Evolutionary conservation across 1,140 invertebrate genomes (phyloP).

Genomic region (Aphelinus certus): DNA sequence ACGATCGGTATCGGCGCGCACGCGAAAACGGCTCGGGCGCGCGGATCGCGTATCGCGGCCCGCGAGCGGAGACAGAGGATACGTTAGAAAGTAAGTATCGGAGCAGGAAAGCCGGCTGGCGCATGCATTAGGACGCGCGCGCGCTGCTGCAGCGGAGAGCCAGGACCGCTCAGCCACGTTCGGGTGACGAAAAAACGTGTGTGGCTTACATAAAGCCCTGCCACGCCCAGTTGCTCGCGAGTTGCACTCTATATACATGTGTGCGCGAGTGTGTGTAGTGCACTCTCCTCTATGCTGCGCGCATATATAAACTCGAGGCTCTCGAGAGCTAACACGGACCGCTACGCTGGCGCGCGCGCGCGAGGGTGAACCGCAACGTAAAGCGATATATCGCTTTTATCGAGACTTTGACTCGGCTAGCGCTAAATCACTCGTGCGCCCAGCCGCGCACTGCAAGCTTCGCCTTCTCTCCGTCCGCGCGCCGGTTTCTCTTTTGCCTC

Average conservation of each 20-base stretch:
- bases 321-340: slow-evolving; percentile 13
- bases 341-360: no score
- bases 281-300: slow-evolving; percentile 1
- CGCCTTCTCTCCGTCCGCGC: no score
- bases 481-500: no score
- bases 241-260: no score
- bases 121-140: slow-evolving; percentile 16
- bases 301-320: neutral
- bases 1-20: slow-evolving; percentile 34
- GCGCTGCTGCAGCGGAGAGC: neutral
- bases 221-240: slow-evolving; percentile 28
- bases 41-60: slow-evolving; percentile 25
- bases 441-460: no score
- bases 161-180: neutral
- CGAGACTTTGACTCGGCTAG: no score
- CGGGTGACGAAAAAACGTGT: slow-evolving; percentile 40
- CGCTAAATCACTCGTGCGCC: no score
- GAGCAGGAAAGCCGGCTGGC: slow-evolving; percentile 22
- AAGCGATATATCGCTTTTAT: no score
- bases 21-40: slow-evolving; percentile 7
- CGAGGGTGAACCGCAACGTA: no score
- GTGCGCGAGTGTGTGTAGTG: no score
- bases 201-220: slow-evolving; percentile 39
- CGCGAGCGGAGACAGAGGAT: slow-evolving; percentile 10
- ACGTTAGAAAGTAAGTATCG: slow-evolving; percentile 25